A percentile compares a stretch with the other conserved stretches of the same genome.
Evolutionary conservation across 2,113 vertebrate genomes (phyloP).

Genomic region (Telmatochromis brachygnathus): DNA sequence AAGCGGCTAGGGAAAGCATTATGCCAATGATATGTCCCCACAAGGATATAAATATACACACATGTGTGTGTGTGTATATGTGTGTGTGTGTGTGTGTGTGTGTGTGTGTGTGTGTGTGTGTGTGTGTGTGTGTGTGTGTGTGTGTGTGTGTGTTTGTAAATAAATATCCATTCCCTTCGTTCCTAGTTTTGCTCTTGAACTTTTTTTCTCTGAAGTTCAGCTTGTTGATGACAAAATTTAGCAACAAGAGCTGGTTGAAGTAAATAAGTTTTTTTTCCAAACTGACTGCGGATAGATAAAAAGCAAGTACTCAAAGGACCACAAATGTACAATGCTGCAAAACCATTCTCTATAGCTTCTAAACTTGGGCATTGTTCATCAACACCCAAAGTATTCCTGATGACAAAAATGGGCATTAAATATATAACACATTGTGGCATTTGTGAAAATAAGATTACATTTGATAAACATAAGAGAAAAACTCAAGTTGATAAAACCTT

Average conservation of each 20-base stretch:
- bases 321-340: background rate
- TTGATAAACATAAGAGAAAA: background rate
- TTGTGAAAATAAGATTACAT: background rate
- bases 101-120: too few species aligned
- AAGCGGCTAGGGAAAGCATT: too few species aligned
- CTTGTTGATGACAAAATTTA: background rate
- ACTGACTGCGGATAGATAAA: background rate
- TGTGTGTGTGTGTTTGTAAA: rapidly evolving
- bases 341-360: background rate
- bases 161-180: background rate
- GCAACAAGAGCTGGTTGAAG: background rate
- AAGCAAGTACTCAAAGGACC: background rate
- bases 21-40: too few species aligned
- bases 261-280: background rate
- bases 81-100: too few species aligned
- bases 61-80: rapidly evolving
- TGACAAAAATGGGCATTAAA: background rate
- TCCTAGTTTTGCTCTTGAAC: background rate
- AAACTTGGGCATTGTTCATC: background rate
- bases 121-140: too few species aligned
- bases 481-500: background rate
- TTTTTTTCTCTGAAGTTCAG: background rate
- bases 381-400: background rate
- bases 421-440: background rate
- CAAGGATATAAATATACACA: too few species aligned